Conservation (phyloP, 2,888 invertebrate species). For the Vannuccia rotundouncinata region DNA sequence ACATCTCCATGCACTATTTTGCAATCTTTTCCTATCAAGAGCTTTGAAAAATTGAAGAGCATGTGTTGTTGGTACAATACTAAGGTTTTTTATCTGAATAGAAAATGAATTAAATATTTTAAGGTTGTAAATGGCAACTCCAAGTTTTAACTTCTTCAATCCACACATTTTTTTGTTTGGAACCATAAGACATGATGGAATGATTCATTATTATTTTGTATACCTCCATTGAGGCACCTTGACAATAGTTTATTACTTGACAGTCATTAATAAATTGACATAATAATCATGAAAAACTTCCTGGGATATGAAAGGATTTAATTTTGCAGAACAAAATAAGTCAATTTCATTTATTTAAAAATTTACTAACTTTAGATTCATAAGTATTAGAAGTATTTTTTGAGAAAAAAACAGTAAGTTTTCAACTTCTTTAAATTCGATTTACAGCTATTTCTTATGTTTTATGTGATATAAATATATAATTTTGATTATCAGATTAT, state of each 20-base stretch:
- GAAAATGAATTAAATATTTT: conserved; percentile 7
- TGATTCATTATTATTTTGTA: neutral
- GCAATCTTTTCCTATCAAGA: conserved; percentile 14
- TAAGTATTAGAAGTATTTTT: neutral
- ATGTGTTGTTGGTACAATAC: conserved; percentile 15
- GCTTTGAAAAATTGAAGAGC: neutral
- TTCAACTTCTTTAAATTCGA: conserved; percentile 15
- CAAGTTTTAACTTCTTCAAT: conserved; percentile 4
- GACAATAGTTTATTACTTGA: conserved; percentile 15
- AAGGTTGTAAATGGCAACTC: conserved; percentile 15
- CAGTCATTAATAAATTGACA: neutral
- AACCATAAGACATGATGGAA: conserved; percentile 19
- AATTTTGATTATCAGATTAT: conserved; percentile 11
- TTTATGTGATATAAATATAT: conserved; percentile 2
- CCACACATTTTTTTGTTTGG: neutral
- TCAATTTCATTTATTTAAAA: too few species aligned
- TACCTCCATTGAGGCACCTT: conserved; percentile 19
- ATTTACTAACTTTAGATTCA: too few species aligned
- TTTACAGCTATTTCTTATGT: conserved; percentile 4
- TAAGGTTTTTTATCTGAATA: conserved; percentile 5
- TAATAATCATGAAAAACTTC: neutral
- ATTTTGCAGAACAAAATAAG: conserved; percentile 4
- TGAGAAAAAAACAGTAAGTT: conserved; percentile 9
- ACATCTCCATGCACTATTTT: conserved; percentile 5
- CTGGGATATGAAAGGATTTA: conserved; percentile 13